phyloP scores from a whole-genome alignment of 2,888 invertebrate species.

The Belgica antarctica region DNA sequence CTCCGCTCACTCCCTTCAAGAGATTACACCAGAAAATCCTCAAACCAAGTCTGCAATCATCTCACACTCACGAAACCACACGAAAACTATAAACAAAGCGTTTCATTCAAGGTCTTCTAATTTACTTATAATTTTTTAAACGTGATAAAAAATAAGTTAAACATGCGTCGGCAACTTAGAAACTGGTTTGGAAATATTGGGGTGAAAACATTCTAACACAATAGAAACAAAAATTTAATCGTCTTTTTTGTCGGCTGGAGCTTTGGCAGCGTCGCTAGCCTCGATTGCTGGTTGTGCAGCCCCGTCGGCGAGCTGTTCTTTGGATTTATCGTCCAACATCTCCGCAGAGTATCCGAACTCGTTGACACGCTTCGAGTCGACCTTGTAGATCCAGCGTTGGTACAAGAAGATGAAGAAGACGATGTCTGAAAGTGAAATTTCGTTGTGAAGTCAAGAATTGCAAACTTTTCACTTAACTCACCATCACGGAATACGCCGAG shows the following conservation, averaged over 20 bases:
- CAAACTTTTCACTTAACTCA: conserved; percentile 51
- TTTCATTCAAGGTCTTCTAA: no score
- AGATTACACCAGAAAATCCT: no score
- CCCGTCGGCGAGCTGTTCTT: neutral
- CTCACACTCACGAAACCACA: no score
- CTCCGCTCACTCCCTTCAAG: no score
- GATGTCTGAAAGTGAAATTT: conserved; percentile 61
- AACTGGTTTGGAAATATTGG: no score
- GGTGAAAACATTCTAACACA: no score
- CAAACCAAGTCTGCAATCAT: no score
- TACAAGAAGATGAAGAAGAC: conserved; percentile 98
- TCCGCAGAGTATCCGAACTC: conserved; percentile 98
- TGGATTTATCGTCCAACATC: conserved; percentile 64
- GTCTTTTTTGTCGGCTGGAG: conserved; percentile 52
- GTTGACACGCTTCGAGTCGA: conserved; percentile 90
- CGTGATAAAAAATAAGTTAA: conserved; percentile 1
- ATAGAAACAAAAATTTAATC: conserved; percentile 49
- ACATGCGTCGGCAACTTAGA: neutral
- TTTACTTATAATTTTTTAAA: no score
- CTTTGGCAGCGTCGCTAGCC: conserved; percentile 46
- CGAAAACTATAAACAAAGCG: no score
- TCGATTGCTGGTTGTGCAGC: neutral
- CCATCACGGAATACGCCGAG: conserved; percentile 97
- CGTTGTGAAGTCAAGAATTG: conserved; percentile 61
- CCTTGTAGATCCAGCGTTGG: conserved; percentile 98